Base-by-base conservation (phyloP, 2,797 vertebrate species). In the Rousettus madagascariensis region DNA sequence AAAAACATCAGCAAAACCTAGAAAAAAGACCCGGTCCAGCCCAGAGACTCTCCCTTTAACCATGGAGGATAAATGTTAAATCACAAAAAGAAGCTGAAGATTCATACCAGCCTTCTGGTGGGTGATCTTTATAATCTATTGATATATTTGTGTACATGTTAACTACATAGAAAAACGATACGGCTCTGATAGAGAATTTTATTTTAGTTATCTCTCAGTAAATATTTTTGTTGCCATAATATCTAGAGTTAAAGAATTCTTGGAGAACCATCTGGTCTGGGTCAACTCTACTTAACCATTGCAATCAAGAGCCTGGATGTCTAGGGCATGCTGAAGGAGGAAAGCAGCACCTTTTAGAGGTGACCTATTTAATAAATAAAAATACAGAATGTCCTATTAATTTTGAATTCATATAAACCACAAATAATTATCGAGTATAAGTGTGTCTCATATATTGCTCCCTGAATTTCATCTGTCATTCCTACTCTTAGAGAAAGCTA, bases 1-100 rank as follows among this genome's bases (percentile, higher is more conserved):
- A 87, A 86, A 59, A 86, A 91, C 49, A 90, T 85, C 41, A 90
- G 36, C 19, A 92, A 59, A 46, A 59, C 36, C 65, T 77, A 72
- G 57, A 24, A 43, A 72, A 87, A 72, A 41, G 20, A 78, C n/a
- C 24, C 55, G 65, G 53, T 22, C 26, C 43, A 49, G 1, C 9
- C 30, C 10, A 22, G 4, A 53, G 53, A 1, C 20, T 86, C 78
- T 53, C 78, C 8, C 7, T 87, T 71, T 28, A 46, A 28, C 16
- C 49, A 55, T 4, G 11, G 1, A 38, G n/a, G 19, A 5, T 57
- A 53, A 63, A 7, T 71, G 49, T 43, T 55, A 38, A 2, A 9
- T 51, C 5, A 12, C 33, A 13, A 33, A 72, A 74, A 74, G 33
- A 78, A 79, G 33, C 28, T 86, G 43, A 49, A 33, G 3, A 51